phyloP scores from a whole-genome alignment of 1,140 invertebrate species.

The Tetragnatha versicolor region DNA sequence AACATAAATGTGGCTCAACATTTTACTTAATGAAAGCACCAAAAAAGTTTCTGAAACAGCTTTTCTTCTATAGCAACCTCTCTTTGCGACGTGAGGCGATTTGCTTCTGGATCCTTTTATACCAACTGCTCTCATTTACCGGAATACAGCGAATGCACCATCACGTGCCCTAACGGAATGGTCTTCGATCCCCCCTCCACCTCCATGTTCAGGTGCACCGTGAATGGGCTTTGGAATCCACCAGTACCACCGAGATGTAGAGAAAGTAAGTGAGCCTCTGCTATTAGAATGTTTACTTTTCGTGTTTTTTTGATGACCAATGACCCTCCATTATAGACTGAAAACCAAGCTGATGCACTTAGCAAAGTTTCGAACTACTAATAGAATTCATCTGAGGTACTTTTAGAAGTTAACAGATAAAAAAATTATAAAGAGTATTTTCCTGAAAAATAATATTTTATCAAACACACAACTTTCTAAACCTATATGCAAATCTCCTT shows the following conservation, averaged over 20 bases:
- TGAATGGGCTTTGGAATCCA: slow-evolving; percentile 69
- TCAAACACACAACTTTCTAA: too few species aligned
- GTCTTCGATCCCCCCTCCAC: slow-evolving; percentile 34
- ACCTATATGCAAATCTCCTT: too few species aligned
- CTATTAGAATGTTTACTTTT: too few species aligned
- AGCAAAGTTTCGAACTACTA: too few species aligned
- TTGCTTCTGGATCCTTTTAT: slow-evolving; percentile 13
- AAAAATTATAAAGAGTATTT: too few species aligned
- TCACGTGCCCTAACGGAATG: slow-evolving; percentile 41
- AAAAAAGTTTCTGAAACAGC: not conserved
- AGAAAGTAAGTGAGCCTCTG: slow-evolving; percentile 73
- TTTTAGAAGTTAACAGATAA: too few species aligned
- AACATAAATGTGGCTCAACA: too few species aligned
- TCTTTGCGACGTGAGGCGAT: slow-evolving; percentile 36
- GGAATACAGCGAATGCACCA: slow-evolving; percentile 40
- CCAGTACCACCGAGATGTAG: slow-evolving; percentile 77
- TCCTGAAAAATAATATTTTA: too few species aligned
- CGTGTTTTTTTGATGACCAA: too few species aligned
- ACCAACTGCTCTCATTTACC: slow-evolving; percentile 25
- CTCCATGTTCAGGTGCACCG: slow-evolving; percentile 30
- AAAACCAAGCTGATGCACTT: too few species aligned
- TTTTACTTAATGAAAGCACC: not conserved
- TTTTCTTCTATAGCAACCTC: slow-evolving; percentile 43
- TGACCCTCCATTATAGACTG: too few species aligned
- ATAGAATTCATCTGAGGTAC: too few species aligned